Base-by-base conservation (phyloP, 64 coral and sea anemone species). In the Catalaphyllia jardinei region DNA sequence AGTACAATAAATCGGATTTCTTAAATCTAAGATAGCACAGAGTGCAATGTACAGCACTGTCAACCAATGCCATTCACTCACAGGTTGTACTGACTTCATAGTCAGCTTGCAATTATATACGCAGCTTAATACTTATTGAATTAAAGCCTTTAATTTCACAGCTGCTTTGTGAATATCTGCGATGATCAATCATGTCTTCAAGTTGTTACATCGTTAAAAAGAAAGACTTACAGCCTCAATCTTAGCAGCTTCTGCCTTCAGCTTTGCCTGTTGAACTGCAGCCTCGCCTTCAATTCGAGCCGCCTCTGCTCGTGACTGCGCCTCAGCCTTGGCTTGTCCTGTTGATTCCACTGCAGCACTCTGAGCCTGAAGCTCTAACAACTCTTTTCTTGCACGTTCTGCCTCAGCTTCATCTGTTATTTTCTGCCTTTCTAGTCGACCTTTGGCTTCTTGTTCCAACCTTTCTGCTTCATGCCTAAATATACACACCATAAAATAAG, bases 271-370 rank as follows among this genome's bases (percentile, higher is more conserved):
- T 15, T 93, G 94, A n/a, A 99, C 97, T 57, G 91, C 94, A 19
- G 97, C 91, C 60, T 99, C 94, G 15, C 97, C 97, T 64, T 93
- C 93, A 84, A 99, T 99, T 65, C 97, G 93, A 17, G 93, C 97
- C 9, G 97, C 97, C 82, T 99, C 97, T 19, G 97, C 97, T 16
- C 86, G 91, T 28, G 97, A 99, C 87, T 99, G 97, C 9, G 97
- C 97, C 46, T 99, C 97, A 62, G 97, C 97, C 54, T 99, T 99
- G 19, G 97, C 96, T 76, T 99, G 97, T 29, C 94, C 93, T 72
- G 97, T 95, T 71, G 97, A 99, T 73, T 99, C 94, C 1, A 95
- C 93, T 16, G 94, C 97, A 85, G 97, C 97, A 86, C 97, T 99
- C 82, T 89, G 89, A 31, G 96, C 96, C 75, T 95, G 96, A 63